Conservation (phyloP, 2,888 invertebrate species). For the Idaea dimidiata region DNA sequence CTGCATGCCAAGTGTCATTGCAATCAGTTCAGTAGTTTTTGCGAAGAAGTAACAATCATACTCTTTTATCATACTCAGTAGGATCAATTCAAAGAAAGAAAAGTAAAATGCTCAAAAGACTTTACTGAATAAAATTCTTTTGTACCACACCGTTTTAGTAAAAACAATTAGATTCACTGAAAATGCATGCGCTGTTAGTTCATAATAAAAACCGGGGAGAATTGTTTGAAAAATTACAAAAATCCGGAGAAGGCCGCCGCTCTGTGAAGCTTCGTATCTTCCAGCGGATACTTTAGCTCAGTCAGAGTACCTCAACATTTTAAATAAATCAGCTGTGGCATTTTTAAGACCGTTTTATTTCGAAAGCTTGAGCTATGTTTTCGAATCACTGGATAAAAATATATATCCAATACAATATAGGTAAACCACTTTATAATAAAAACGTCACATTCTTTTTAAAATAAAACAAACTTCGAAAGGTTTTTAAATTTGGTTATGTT, state of each 20-base stretch:
- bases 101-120: not conserved
- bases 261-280: not conserved
- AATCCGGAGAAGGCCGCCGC: not conserved
- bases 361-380: no score
- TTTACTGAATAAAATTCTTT: not conserved
- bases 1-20: no score
- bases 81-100: not conserved
- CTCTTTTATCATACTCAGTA: no score
- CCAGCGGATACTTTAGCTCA: conserved; percentile 4
- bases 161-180: not conserved
- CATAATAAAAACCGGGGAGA: not conserved
- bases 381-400: no score
- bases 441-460: no score
- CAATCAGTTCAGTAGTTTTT: no score
- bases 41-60: no score
- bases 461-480: no score
- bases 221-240: not conserved
- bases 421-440: no score
- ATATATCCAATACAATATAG: no score
- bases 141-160: not conserved
- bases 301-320: not conserved
- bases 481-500: no score
- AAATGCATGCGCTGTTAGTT: not conserved
- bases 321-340: not conserved
- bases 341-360: no score